Conservation (phyloP, 2,888 invertebrate species). For the Macrosiphum euphorbiae region DNA sequence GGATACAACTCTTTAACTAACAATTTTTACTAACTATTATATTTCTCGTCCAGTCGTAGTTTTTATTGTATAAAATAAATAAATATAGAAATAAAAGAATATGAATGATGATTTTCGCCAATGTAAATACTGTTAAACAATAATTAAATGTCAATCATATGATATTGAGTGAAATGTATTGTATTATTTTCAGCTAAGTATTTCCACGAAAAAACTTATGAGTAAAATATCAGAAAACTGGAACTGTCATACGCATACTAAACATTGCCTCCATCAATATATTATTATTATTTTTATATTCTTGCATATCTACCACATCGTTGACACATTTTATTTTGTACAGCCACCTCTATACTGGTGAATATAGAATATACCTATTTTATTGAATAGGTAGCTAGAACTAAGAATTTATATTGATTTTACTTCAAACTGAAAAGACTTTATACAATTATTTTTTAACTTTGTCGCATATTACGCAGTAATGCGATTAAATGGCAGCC, state of each 20-base stretch:
- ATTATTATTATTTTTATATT: not conserved
- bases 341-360: not conserved
- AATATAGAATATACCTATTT: not conserved
- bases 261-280: not conserved
- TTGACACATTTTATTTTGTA: not conserved
- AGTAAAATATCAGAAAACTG: not conserved
- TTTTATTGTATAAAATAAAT: not conserved
- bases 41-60: not conserved
- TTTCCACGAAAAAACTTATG: not conserved
- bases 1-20: not conserved
- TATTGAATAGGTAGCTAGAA: not conserved
- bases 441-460: not conserved
- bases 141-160: not conserved
- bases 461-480: not conserved
- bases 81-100: not conserved
- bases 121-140: no score
- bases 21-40: not conserved
- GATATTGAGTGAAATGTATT: not conserved
- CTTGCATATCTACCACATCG: not conserved
- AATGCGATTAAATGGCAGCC: not conserved
- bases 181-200: not conserved
- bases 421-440: not conserved
- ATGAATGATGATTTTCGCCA: not conserved
- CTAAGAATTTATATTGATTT: not conserved
- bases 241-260: not conserved